Evolutionary conservation across 2,797 vertebrate genomes (phyloP).

Genomic region (Takifugu rubripes): DNA sequence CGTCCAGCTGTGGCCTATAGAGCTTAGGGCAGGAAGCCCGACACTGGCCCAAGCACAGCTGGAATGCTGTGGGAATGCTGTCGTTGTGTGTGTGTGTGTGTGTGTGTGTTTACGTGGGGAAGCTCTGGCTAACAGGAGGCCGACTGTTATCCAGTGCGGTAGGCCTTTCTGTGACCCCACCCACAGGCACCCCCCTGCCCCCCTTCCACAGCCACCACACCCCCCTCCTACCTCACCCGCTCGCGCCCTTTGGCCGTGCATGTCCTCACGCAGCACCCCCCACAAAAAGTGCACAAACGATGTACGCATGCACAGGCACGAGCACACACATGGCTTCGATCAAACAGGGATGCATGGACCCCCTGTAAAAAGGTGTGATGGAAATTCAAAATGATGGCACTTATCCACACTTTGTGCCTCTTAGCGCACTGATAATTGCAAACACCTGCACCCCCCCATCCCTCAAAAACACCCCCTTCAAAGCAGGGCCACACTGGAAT

Average conservation of each 20-base stretch:
- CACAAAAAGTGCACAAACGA: slow-evolving; percentile 27
- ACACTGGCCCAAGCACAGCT: slow-evolving; percentile 62
- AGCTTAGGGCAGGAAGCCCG: slow-evolving; percentile 71
- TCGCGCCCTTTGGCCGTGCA: slow-evolving; percentile 66
- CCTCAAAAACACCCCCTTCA: slow-evolving; percentile 54
- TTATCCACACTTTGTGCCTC: slow-evolving; percentile 82
- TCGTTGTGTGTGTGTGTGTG: slow-evolving; percentile 19
- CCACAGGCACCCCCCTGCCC: slow-evolving; percentile 6
- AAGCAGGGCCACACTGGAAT: slow-evolving; percentile 76
- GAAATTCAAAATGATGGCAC: slow-evolving; percentile 81
- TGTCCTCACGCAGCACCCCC: slow-evolving; percentile 49
- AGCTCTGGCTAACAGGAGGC: slow-evolving; percentile 51
- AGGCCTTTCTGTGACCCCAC: slow-evolving; percentile 52
- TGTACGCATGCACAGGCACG: slow-evolving; percentile 37
- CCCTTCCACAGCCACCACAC: slow-evolving; percentile 11
- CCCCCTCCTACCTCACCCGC: slow-evolving; percentile 52
- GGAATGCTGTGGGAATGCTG: slow-evolving; percentile 64
- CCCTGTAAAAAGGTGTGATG: slow-evolving; percentile 80
- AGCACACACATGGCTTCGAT: slow-evolving; percentile 75
- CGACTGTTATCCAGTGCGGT: slow-evolving; percentile 53
- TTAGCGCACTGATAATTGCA: slow-evolving; percentile 80
- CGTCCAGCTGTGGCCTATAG: slow-evolving; percentile 73
- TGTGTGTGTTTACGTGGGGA: slow-evolving; percentile 26
- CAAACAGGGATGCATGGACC: slow-evolving; percentile 57
- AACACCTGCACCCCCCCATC: slow-evolving; percentile 73